phyloP scores from a whole-genome alignment of 2,797 vertebrate species.

The Mus minutoides region DNA sequence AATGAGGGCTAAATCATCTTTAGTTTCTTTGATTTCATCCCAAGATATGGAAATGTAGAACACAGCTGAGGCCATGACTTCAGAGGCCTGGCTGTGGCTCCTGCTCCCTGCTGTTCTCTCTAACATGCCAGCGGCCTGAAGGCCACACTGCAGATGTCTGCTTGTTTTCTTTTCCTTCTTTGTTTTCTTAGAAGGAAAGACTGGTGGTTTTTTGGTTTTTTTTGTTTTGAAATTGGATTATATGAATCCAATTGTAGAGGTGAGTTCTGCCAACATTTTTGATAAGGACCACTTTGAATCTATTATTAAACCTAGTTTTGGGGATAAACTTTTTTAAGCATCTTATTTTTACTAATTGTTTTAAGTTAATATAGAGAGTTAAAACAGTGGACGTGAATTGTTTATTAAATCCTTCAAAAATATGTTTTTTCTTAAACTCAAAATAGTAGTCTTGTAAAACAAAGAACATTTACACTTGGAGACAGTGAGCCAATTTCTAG shows the following conservation, averaged over 20 bases:
- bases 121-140: neutral
- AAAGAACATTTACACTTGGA: conserved; percentile 62
- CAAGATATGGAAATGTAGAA: conserved; percentile 2
- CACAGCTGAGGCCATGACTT: neutral
- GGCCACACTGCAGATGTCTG: neutral
- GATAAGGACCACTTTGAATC: conserved; percentile 51
- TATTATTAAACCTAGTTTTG: neutral
- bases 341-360: neutral
- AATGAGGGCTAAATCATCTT: conserved; percentile 52
- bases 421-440: conserved; percentile 52
- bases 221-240: conserved; percentile 60
- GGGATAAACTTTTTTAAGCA: conserved; percentile 22
- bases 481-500: conserved; percentile 60
- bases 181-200: conserved; percentile 25
- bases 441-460: conserved; percentile 34
- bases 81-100: conserved; percentile 32
- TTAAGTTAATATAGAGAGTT: conserved; percentile 35
- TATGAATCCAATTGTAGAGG: conserved; percentile 28
- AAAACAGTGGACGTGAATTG: conserved; percentile 4
- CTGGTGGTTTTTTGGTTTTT: neutral
- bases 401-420: conserved; percentile 20
- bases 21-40: conserved; percentile 36
- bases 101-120: conserved; percentile 1
- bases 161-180: neutral
- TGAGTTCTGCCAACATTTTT: conserved; percentile 41